Percentiles rank a stretch among this genome's conserved stretches.
phyloP scores from a whole-genome alignment of 1,140 invertebrate genomes.

The Frieseomelitta varia region DNA sequence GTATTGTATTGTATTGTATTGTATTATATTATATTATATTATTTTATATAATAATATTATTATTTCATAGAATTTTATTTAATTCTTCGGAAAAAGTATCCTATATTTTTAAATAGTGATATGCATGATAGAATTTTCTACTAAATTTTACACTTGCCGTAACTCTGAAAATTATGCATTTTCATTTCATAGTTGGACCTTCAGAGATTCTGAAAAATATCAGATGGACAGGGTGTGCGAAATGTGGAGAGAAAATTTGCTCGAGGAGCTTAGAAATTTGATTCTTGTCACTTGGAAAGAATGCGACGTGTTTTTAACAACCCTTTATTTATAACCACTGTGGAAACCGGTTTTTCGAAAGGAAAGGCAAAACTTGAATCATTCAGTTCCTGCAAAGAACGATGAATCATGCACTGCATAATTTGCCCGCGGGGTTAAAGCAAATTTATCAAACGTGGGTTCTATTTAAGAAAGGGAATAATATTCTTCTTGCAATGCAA shows the following conservation, averaged over 20 bases:
- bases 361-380: constrained; percentile 27
- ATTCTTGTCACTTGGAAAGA: background rate
- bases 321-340: constrained; percentile 30
- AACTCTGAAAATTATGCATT: background rate
- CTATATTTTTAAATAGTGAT: too few relatives aligned
- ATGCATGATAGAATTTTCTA: background rate
- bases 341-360: constrained; percentile 29
- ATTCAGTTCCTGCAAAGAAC: constrained; percentile 3
- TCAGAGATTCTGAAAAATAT: background rate
- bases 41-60: too few relatives aligned
- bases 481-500: background rate
- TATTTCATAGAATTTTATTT: too few relatives aligned
- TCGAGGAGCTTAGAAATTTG: background rate
- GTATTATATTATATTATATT: too few relatives aligned
- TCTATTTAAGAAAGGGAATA: background rate
- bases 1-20: too few relatives aligned
- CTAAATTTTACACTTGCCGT: background rate
- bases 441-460: background rate
- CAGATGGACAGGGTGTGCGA: background rate
- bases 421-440: background rate
- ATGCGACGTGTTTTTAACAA: constrained; percentile 18
- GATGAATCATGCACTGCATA: constrained; percentile 15
- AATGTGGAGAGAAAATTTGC: background rate
- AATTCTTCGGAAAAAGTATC: too few relatives aligned
- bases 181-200: background rate